These are phyloP conservation scores for Enteromius fasciolatus DNA, from an alignment of 2,797 vertebrate species.

Conservation along the genomic window DNA sequence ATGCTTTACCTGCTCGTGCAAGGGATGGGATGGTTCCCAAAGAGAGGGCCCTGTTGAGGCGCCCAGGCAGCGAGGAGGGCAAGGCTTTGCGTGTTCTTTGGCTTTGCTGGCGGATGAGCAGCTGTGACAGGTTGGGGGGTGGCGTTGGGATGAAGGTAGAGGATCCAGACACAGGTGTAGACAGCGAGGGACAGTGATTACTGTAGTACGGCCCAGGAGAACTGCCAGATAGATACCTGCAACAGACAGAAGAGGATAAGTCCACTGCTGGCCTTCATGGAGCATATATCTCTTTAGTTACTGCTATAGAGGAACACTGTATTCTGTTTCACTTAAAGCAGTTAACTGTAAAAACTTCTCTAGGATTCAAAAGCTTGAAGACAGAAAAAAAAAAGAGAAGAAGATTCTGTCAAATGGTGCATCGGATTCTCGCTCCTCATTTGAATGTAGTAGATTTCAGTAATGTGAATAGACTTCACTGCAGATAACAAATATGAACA, in stretches of 20 bases:
- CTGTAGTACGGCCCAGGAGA: slow-evolving; percentile 67
- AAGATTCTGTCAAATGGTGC: background rate
- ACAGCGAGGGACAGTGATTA: slow-evolving; percentile 63
- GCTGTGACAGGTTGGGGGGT: slow-evolving; percentile 85
- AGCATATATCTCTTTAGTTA: slow-evolving; percentile 4
- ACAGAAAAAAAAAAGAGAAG: background rate
- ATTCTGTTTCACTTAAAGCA: background rate
- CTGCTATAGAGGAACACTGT: background rate
- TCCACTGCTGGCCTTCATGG: slow-evolving; percentile 57
- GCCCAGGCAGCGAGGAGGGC: slow-evolving; percentile 88
- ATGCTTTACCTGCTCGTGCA: slow-evolving; percentile 75
- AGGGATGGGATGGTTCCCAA: slow-evolving; percentile 92
- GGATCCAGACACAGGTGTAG: slow-evolving; percentile 59
- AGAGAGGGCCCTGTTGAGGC: slow-evolving; percentile 88
- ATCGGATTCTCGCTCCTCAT: background rate
- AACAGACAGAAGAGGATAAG: slow-evolving; percentile 71
- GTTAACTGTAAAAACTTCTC: background rate
- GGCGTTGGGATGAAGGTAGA: slow-evolving; percentile 82
- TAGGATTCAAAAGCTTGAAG: background rate
- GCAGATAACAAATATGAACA: background rate
- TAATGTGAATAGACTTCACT: background rate
- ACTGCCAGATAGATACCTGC: slow-evolving; percentile 86
- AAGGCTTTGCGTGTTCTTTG: slow-evolving; percentile 79
- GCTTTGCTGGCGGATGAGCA: slow-evolving; percentile 81
- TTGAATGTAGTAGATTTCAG: background rate